A percentile compares a stretch with the other conserved stretches of the same genome.
Conservation (phyloP, 1,140 invertebrate genomes). For the Thalassaphorura encarpata region DNA sequence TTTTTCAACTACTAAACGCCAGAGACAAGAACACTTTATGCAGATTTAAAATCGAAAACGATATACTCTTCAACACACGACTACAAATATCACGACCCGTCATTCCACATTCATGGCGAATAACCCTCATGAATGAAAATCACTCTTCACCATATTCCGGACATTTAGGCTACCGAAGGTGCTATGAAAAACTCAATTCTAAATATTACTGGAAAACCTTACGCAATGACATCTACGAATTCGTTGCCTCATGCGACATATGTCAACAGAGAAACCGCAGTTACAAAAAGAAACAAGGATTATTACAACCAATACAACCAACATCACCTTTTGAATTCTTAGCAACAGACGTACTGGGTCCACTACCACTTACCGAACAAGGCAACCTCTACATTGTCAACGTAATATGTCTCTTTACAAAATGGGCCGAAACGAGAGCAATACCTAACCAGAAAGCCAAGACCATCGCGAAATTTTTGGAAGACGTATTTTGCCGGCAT, state of each 20-base stretch:
- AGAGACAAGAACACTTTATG: too few relatives aligned
- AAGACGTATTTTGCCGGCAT: not conserved
- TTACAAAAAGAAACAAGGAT: not conserved
- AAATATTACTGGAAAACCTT: conserved; percentile 35
- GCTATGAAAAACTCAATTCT: not conserved
- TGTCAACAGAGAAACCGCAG: not conserved
- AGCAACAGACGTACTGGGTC: conserved; percentile 38
- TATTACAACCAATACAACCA: not conserved
- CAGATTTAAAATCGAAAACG: not conserved
- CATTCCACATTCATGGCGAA: not conserved
- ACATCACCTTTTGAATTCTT: conserved; percentile 14
- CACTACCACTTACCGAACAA: conserved; percentile 34
- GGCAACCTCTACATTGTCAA: conserved; percentile 34
- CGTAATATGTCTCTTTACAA: not conserved
- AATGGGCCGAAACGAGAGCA: not conserved
- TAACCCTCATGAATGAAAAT: not conserved
- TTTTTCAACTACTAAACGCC: not conserved
- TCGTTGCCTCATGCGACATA: conserved; percentile 14
- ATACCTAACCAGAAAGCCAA: not conserved
- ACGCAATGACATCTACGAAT: conserved; percentile 20
- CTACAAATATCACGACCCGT: not conserved
- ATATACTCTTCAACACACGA: not conserved
- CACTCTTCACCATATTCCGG: not conserved
- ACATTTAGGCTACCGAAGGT: not conserved
- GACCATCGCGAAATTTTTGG: conserved; percentile 1